These are phyloP conservation scores for Anastrepha obliqua DNA, from an alignment of 1,140 invertebrate genomes.

Conservation along the genomic window DNA sequence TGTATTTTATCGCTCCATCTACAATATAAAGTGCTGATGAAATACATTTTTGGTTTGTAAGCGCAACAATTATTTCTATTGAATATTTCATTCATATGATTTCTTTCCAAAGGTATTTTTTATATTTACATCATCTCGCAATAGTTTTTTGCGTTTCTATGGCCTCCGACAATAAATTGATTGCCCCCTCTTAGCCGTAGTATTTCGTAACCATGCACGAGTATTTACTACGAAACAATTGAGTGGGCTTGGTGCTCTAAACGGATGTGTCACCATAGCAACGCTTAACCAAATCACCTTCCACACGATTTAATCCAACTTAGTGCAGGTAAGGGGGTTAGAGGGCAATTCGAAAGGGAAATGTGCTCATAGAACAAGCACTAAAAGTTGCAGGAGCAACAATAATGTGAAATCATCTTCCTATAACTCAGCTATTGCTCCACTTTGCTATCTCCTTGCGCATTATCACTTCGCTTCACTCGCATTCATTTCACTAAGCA, in stretches of 20 bases:
- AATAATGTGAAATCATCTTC: conserved; percentile 14
- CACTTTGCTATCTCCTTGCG: not conserved
- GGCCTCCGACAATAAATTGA: conserved; percentile 30
- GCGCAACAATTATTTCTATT: not conserved
- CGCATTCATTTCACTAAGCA: not conserved
- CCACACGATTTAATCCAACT: conserved; percentile 67
- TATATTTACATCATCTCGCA: not conserved
- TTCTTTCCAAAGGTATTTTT: not conserved
- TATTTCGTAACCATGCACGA: not conserved
- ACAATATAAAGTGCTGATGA: too few species aligned
- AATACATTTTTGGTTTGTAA: too few species aligned
- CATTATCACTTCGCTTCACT: conserved; percentile 4
- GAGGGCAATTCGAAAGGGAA: not conserved
- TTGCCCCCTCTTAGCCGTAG: not conserved
- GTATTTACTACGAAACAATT: conserved; percentile 15
- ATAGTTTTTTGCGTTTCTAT: not conserved
- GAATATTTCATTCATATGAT: conserved; percentile 18
- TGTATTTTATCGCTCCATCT: too few species aligned
- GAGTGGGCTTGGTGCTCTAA: not conserved
- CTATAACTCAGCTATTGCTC: not conserved
- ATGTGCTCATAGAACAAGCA: conserved; percentile 20
- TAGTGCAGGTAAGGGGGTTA: not conserved
- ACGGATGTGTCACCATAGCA: conserved; percentile 57
- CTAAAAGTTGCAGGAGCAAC: not conserved
- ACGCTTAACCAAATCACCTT: conserved; percentile 71